Conservation (phyloP, 2,113 vertebrate genomes). For the Sterrhoptilus dennistouni region DNA sequence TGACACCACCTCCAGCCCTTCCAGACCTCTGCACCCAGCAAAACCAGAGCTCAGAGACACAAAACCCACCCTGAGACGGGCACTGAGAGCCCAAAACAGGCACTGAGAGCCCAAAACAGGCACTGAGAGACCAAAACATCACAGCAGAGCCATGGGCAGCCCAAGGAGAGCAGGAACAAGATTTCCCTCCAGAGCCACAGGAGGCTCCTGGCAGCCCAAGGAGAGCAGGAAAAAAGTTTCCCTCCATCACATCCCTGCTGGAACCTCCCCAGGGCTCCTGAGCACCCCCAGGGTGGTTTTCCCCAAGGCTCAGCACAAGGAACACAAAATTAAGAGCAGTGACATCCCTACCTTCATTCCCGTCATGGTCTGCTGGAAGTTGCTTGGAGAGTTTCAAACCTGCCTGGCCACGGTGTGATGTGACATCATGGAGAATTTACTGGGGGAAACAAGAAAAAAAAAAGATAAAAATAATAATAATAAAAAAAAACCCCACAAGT, state of each 20-base stretch:
- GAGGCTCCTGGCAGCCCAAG: not conserved
- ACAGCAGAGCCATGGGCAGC: not conserved
- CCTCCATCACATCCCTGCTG: not conserved
- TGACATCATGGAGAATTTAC: slow-evolving; percentile 34
- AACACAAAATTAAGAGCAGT: not conserved
- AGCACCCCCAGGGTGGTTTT: not conserved
- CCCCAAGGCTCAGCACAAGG: not conserved
- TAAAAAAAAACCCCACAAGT: slow-evolving; percentile 23
- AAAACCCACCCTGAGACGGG: fast-evolving
- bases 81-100: no score
- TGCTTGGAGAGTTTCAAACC: slow-evolving; percentile 2
- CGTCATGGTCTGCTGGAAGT: not conserved
- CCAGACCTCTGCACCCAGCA: not conserved
- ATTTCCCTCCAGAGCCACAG: not conserved
- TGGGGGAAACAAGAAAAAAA: slow-evolving; percentile 50
- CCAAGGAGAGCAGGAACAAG: fast-evolving
- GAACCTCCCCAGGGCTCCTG: not conserved
- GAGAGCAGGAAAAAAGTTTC: fast-evolving
- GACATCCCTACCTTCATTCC: slow-evolving; percentile 27
- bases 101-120: no score
- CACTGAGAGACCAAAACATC: not conserved
- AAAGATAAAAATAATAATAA: no score
- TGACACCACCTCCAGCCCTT: not conserved
- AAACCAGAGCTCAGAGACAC: not conserved
- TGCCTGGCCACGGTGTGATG: not conserved